Base-by-base conservation (phyloP, 2,888 invertebrate species). In the Eucriotettix oculatus region DNA sequence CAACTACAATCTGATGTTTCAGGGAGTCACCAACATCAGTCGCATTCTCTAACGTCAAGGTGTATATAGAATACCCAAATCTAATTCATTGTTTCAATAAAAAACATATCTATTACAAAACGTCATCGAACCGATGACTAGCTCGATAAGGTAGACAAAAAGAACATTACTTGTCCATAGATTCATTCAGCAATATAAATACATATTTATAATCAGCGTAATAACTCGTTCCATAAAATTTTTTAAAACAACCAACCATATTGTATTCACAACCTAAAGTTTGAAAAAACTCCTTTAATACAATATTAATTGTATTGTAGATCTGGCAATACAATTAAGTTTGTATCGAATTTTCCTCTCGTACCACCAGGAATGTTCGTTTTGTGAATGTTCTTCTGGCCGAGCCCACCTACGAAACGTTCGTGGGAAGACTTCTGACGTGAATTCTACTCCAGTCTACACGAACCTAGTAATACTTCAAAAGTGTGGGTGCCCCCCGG, bases 221-320 rank as follows among this genome's bases (percentile, higher is more conserved):
- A 56, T 61, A 66, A 69, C 64, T 61, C 64, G 62, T 63, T 60
- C 29, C 60, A 59, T 64, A 63, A 62, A 64, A 61, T 63, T 60
- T 62, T 59, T 61, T 63, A 63, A 58, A 64, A 62, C 64, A 64
- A 62, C 60, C 60, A 64, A 64, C 64, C 61, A 60, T 60, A 29
- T 29, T 29, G 58, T 55, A 61, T 61, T 61, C 63, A 60, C 61
- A 60, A 61, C 57, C 61, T 59, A 63, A 61, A 57, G 58, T 29
- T 29, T 29, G 29, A 29, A 29, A 29, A 29, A 29, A 29, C 29
- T 29, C 29, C 29, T 29, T 7, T 29, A 29, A 29, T 29, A 29
- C 29, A 29, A 29, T 29, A 2, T 29, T 29, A 29, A 29, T 29
- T 29, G 29, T 29, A 29, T 29, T 29, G 29, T 29, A 29, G 29